Base-by-base conservation (phyloP, 2,888 invertebrate species). In the Pyrrhopygopsis socrates region DNA sequence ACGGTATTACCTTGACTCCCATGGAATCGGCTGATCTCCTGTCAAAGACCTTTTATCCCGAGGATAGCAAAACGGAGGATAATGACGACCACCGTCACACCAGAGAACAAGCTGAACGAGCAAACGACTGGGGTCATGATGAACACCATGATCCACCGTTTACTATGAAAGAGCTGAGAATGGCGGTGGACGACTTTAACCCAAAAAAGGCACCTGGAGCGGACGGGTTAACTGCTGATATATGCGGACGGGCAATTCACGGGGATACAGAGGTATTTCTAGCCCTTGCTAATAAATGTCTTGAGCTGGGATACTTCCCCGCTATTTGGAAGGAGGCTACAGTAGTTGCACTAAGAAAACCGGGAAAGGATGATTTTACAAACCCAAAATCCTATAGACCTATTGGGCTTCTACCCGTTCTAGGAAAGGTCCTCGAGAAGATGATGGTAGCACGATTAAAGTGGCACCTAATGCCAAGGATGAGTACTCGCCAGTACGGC, bases 181-280 rank as follows among this genome's bases (percentile, higher is more conserved):
- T n/a, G 30, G 63, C 67, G 5, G 58, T 71, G 18, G n/a, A 24
- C 3, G 60, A 41, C 9, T 76, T 87, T 20, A 84, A 84, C 41
- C 84, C 90, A 0, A 86, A 81, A 30, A 89, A 87, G 60, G 89
- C 89, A 3, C 89, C 89, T 0, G 86, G 90, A 1, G 27, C 63
- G 0, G 90, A 90, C 20, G 87, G 86, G 0, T 65, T 87, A 22
- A 88, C 90, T 2, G 84, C 87, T 0, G 87, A 90, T 29, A 85
- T 87, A 9, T 90, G 90, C 38, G 1, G 27, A 0, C 6, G n/a
- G 0, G 88, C 74, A 4, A 71, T 85, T 5, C 0, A 11, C 0
- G 20, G 2, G 5, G 41, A 83, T 41, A 63, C 60, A 8, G 70
- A 76, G 3, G 4, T 80, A 2, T 79, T 81, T 27, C 41, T 86